Base-by-base conservation (phyloP, 1,140 invertebrate species). In the Coelopa frigida region DNA sequence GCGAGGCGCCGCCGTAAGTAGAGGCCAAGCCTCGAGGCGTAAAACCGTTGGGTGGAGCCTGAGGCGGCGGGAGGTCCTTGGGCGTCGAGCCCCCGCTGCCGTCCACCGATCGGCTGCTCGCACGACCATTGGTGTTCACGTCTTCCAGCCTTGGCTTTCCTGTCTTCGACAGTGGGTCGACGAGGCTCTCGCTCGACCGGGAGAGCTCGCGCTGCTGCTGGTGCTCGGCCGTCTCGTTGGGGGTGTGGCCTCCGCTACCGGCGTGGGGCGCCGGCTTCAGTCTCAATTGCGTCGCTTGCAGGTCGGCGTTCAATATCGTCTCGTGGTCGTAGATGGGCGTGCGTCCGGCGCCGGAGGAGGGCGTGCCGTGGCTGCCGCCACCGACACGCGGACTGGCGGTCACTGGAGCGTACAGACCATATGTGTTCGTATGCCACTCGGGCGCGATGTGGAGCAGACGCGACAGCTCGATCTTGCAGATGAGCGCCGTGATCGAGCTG, bases 401-500 rank as follows among this genome's bases (percentile, higher is more conserved):
- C 11, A 20, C 15, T 37, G 14, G 22, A 17, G 31, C 33, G 24
- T 40, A 48, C 26, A 54, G 27, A 12, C 48, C 32, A 37, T 56
- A 58, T 32, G 50, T 54, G 20, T 59, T 59, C 22, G 54, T 37
- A 14, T 56, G 49, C 55, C 58, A 58, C 14, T 59, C 59, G 5
- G 44, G 43, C 20, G 48, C 56, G 29, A 66, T 55, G 0, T 56
- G 56, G 6, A 51, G 49, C 40, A 66, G 46, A 37, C 65, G 59
- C 33, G 54, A 57, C 14, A 69, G 46, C 43, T 68, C 66, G 27
- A 69, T 68, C 44, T 61, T 63, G 44, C 66, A 69, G 33, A 69
- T 63, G 8, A 69, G 36, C 3, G 46, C 21, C 15, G 35, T 15
- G 11, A 33, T 5, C 8, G 58, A 57, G 4, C 50, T 54, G 8